Percentiles rank a stretch among this genome's conserved stretches.
phyloP scores from a whole-genome alignment of 2,888 invertebrate species.

The Eubasilissa splendida region DNA sequence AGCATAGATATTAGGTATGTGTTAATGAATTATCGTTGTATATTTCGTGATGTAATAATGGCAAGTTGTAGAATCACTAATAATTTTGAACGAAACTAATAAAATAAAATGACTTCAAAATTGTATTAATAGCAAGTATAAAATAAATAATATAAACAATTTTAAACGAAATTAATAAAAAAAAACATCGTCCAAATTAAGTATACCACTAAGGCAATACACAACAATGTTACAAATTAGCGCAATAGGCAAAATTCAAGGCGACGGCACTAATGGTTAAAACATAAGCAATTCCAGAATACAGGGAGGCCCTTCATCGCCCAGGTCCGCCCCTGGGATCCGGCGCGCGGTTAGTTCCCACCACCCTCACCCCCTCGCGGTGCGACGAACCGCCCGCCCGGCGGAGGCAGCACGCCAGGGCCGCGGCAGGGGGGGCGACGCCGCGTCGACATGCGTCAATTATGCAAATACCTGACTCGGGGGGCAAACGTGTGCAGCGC shows the following conservation, averaged over 20 bases:
- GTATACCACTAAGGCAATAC: neutral
- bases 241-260: neutral
- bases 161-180: too few species aligned
- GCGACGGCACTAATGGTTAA: constrained; percentile 12
- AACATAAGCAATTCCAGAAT: constrained; percentile 19
- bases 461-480: constrained; percentile 45
- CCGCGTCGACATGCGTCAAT: constrained; percentile 50
- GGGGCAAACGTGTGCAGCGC: neutral
- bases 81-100: too few species aligned
- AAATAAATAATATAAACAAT: too few species aligned
- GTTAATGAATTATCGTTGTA: too few species aligned
- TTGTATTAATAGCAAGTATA: too few species aligned
- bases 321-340: constrained; percentile 14
- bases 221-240: constrained; percentile 15
- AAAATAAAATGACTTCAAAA: too few species aligned
- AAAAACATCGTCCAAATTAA: too few species aligned
- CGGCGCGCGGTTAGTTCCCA: neutral
- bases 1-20: too few species aligned
- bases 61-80: too few species aligned
- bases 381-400: neutral
- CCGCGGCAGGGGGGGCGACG: constrained; percentile 1
- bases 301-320: neutral
- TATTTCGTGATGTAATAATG: too few species aligned
- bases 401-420: constrained; percentile 7
- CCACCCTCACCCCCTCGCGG: neutral